Evolutionary conservation across 2,888 invertebrate species (phyloP).

Genomic region (Chrysolina oricalcia): DNA sequence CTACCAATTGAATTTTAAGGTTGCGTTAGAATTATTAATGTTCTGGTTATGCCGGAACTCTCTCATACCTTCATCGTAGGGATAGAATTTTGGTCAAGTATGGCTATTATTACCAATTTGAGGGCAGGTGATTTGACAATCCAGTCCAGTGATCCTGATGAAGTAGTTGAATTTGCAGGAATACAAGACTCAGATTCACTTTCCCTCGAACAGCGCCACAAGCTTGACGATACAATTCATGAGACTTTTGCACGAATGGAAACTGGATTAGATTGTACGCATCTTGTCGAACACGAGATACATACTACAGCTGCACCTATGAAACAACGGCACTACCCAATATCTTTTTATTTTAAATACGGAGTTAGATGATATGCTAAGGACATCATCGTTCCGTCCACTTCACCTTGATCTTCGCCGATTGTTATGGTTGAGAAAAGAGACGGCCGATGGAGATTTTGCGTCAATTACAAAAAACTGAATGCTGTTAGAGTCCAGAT

Average conservation of each 20-base stretch:
- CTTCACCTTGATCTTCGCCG: conserved; percentile 60
- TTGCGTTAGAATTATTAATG: background rate
- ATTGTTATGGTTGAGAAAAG: too few species aligned
- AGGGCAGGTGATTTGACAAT: conserved; percentile 13
- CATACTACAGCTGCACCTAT: background rate
- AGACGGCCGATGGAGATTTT: too few species aligned
- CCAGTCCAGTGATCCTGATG: background rate
- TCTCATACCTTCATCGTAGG: conserved; percentile 31
- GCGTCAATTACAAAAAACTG: too few species aligned
- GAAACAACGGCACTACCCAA: background rate
- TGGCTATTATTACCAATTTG: conserved; percentile 32
- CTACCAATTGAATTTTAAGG: conserved; percentile 27
- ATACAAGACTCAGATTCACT: too few species aligned
- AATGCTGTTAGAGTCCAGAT: conserved; percentile 52
- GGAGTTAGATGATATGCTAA: conserved; percentile 4
- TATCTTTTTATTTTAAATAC: background rate
- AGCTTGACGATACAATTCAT: too few species aligned
- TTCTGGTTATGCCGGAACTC: conserved; percentile 30
- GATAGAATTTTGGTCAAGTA: conserved; percentile 29
- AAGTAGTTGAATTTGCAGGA: background rate
- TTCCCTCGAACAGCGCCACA: too few species aligned
- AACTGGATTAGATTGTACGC: too few species aligned
- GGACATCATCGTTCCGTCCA: background rate
- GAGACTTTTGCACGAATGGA: too few species aligned
- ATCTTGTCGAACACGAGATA: too few species aligned